Base-by-base conservation (phyloP, 1,140 invertebrate species). In the Caenorhabditis latens region DNA sequence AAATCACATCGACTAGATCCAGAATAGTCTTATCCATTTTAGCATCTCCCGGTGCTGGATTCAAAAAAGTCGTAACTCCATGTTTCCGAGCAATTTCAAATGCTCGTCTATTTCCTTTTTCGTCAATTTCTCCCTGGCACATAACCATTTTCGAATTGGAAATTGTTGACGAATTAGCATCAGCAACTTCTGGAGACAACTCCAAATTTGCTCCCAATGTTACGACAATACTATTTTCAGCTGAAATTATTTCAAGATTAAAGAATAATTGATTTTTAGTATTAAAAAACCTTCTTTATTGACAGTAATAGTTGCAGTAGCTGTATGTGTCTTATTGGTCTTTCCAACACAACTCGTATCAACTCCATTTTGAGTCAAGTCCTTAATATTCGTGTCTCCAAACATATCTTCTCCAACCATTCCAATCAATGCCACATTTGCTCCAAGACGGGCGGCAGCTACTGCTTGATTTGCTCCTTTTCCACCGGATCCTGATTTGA, bases 181-280 rank as follows among this genome's bases (percentile, higher is more conserved):
- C 93, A 21, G 95, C 95, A 53, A 93, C 91, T 58, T 94, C 89
- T 9, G 97, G 94, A 93, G 92, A 94, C 32, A 99, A 93, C 40
- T 94, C 90, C 84, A 94, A 93, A 93, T 98, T 98, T 7, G 97
- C 96, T 40, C 97, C 97, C 86, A 95, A 94, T 0, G 98, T 96
- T 90, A 98, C 96, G 2, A 99, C 95, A 89, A 99, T 99, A 91
- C 95, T 95, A 93, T 99, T 99, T 93, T 97, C 95, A 48, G 97
- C 97, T 95, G 89, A 89, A 93, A 93, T 89, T 24, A 75, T 24
- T 85, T 50, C 21, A 55, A 61, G 43, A 14, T 46, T 63, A 5
- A 19, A 75, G 6, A 21, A 46, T 65, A 40, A n/a, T 63, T 84
- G 57, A n/a, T 24, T 53, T 32, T 58, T 71, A 32, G 32, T 32